These are phyloP conservation scores for Chymomyza caudatula DNA, from an alignment of 2,888 invertebrate genomes.

Conservation along the genomic window DNA sequence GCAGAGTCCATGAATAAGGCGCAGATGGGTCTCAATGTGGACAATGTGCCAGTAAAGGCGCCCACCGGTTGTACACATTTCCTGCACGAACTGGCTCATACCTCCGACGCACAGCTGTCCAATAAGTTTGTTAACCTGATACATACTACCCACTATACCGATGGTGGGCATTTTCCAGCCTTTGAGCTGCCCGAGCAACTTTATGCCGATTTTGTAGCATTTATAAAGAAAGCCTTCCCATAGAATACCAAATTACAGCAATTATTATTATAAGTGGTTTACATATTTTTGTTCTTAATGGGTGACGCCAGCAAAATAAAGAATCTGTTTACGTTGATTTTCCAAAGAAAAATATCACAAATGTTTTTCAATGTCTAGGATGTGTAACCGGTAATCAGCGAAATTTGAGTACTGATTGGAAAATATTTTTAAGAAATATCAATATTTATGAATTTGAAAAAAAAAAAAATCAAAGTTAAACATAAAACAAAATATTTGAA, in stretches of 20 bases:
- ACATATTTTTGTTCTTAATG: neutral
- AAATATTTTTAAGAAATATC: no score
- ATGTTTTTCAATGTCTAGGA: neutral
- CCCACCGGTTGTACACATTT: slow-evolving; percentile 87
- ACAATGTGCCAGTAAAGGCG: slow-evolving; percentile 81
- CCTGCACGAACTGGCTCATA: slow-evolving; percentile 82
- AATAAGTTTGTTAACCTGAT: slow-evolving; percentile 83
- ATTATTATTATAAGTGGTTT: neutral
- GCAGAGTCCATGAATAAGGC: slow-evolving; percentile 79
- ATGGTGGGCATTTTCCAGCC: slow-evolving; percentile 93
- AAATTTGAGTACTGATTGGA: no score
- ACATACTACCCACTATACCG: slow-evolving; percentile 82
- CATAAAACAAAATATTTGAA: no score
- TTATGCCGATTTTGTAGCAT: slow-evolving; percentile 84
- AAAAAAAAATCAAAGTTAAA: no score
- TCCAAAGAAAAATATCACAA: neutral
- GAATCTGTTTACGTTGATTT: neutral
- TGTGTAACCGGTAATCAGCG: neutral
- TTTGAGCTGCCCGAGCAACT: slow-evolving; percentile 87
- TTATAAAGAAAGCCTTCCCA: slow-evolving; percentile 77
- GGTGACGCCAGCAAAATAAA: slow-evolving; percentile 6
- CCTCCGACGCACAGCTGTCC: slow-evolving; percentile 81
- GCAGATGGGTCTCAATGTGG: slow-evolving; percentile 54
- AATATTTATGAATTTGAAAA: no score
- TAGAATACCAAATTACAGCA: slow-evolving; percentile 6